These are phyloP conservation scores for Propithecus coquereli DNA, from an alignment of 2,113 vertebrate species.

Conservation along the genomic window DNA sequence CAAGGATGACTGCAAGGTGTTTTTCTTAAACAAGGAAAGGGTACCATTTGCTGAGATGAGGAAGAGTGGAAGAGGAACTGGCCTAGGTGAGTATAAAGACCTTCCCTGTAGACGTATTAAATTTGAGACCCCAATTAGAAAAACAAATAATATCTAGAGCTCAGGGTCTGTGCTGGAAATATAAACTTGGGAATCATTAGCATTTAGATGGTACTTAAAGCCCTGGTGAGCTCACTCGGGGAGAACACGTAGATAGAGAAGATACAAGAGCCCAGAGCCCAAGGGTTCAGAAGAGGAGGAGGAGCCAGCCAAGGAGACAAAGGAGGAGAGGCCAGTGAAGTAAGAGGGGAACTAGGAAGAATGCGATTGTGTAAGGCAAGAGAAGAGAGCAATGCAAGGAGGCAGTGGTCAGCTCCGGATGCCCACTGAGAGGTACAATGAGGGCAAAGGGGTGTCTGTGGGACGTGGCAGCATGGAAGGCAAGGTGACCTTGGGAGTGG, in stretches of 20 bases:
- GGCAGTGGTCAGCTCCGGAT: background rate
- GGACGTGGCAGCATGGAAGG: background rate
- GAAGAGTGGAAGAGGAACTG: background rate
- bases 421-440: background rate
- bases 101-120: background rate
- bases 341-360: background rate
- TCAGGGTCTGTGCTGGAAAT: background rate
- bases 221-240: background rate
- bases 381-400: background rate
- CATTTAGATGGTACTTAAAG: background rate
- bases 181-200: background rate
- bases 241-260: background rate
- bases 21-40: background rate
- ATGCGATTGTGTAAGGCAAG: background rate
- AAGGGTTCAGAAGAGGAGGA: background rate
- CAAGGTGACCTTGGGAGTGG: background rate
- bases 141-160: background rate
- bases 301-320: background rate
- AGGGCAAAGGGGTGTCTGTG: background rate
- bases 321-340: background rate
- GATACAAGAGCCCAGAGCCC: background rate
- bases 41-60: background rate
- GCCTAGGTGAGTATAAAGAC: background rate
- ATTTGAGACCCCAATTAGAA: background rate
- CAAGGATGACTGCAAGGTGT: background rate